phyloP scores from a whole-genome alignment of 2,797 vertebrate genomes.

The Scleropages formosus region DNA sequence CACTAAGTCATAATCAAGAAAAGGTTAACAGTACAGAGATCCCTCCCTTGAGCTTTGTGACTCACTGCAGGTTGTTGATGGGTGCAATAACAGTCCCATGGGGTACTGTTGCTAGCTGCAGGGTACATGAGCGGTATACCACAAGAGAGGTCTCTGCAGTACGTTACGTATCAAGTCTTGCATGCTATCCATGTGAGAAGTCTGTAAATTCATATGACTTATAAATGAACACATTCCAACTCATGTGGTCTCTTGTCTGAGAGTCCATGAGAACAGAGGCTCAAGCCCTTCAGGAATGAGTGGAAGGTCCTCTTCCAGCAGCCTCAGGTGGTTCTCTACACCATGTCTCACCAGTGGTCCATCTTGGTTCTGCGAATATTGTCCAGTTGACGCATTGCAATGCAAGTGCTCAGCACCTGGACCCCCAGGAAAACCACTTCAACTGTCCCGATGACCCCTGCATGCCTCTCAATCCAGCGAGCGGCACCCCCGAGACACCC shows the following conservation, averaged over 20 bases:
- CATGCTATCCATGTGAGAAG: no score
- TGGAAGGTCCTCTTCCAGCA: not conserved
- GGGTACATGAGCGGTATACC: not conserved
- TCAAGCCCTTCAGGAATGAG: not conserved
- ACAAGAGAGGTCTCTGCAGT: not conserved
- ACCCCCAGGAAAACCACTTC: constrained; percentile 48
- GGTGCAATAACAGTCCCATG: no score
- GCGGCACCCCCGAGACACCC: constrained; percentile 76
- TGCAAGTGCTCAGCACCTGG: constrained; percentile 67
- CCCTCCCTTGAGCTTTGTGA: no score
- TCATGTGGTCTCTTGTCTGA: no score
- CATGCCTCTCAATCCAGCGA: constrained; percentile 68
- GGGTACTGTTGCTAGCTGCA: not conserved
- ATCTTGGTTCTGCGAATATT: constrained; percentile 58
- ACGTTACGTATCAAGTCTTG: not conserved
- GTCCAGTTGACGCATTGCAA: constrained; percentile 62
- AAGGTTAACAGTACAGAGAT: no score
- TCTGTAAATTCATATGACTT: not conserved
- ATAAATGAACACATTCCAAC: not conserved
- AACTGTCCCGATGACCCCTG: constrained; percentile 42
- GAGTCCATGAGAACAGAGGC: no score
- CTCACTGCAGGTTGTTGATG: no score
- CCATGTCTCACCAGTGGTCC: not conserved
- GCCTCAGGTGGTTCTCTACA: not conserved
- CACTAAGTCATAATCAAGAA: no score